These are phyloP conservation scores for Rotaria sp. DNA, from an alignment of 2,888 invertebrate genomes.

Conservation along the genomic window DNA sequence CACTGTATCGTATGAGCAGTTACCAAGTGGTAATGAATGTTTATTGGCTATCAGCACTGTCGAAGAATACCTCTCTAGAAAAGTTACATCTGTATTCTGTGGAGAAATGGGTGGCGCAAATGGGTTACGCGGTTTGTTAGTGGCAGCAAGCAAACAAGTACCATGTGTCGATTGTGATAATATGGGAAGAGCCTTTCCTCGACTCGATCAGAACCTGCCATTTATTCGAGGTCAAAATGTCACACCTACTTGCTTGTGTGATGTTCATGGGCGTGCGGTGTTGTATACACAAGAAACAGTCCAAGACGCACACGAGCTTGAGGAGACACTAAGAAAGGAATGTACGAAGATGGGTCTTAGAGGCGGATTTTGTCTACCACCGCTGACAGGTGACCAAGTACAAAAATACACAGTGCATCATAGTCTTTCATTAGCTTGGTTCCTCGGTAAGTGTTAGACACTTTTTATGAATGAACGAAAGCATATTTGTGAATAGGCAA, in stretches of 20 bases:
- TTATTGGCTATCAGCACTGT: not conserved
- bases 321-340: conserved; percentile 46
- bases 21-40: conserved; percentile 45
- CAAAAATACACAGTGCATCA: conserved; percentile 44
- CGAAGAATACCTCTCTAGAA: not conserved
- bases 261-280: not conserved
- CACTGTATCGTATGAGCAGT: conserved; percentile 45
- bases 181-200: conserved; percentile 52
- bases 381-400: conserved; percentile 43
- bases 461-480: not conserved
- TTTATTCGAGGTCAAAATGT: not conserved
- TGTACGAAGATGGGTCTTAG: conserved; percentile 46
- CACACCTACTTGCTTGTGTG: not conserved
- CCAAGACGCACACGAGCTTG: conserved; percentile 44
- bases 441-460: conserved; percentile 46
- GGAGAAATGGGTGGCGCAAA: conserved; percentile 50
- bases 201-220: conserved; percentile 39
- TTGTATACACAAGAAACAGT: not conserved
- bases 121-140: conserved; percentile 46
- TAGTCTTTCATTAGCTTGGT: conserved; percentile 48
- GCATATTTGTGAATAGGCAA: not conserved
- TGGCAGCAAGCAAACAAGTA: conserved; percentile 45
- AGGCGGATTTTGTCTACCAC: conserved; percentile 44
- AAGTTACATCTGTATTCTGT: conserved; percentile 44
- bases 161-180: conserved; percentile 49